Evolutionary conservation across 2,797 vertebrate genomes (phyloP).

Genomic region (Threskiornis aethiopicus): DNA sequence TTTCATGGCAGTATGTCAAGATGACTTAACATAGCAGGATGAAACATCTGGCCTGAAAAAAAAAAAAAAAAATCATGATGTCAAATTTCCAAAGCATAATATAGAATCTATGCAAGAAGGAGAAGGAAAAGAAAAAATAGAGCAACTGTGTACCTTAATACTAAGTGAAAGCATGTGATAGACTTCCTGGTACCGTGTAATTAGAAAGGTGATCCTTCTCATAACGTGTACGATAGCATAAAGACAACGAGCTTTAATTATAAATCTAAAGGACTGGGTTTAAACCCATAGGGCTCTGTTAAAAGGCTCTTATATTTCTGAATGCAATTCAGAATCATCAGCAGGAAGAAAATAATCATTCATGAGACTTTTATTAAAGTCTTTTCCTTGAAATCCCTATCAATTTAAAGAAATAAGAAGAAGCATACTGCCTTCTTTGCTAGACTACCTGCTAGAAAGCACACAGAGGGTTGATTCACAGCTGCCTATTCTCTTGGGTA

Average conservation of each 20-base stretch:
- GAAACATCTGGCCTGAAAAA: slow-evolving; percentile 71
- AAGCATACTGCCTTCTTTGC: slow-evolving; percentile 59
- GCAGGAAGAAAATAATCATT: slow-evolving; percentile 66
- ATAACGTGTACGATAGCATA: slow-evolving; percentile 44
- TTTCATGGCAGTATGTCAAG: slow-evolving; percentile 73
- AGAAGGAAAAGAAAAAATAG: slow-evolving; percentile 28
- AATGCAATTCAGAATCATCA: slow-evolving; percentile 60
- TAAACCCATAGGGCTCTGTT: slow-evolving; percentile 44
- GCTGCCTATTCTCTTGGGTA: slow-evolving; percentile 74
- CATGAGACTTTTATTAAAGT: slow-evolving; percentile 68
- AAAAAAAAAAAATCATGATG: background rate
- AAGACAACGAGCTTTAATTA: slow-evolving; percentile 69
- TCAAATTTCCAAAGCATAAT: slow-evolving; percentile 67
- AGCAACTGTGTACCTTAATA: slow-evolving; percentile 42
- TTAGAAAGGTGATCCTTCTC: slow-evolving; percentile 61
- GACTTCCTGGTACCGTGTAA: slow-evolving; percentile 28
- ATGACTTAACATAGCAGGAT: slow-evolving; percentile 72
- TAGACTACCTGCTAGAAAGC: slow-evolving; percentile 69
- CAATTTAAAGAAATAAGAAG: slow-evolving; percentile 71
- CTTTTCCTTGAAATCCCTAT: slow-evolving; percentile 70
- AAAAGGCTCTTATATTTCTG: slow-evolving; percentile 47
- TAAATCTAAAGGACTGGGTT: slow-evolving; percentile 58
- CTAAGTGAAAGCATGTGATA: slow-evolving; percentile 49
- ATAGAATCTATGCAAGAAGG: slow-evolving; percentile 38
- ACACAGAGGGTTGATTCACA: slow-evolving; percentile 72